phyloP scores from a whole-genome alignment of 2,113 vertebrate genomes.

The Halichoeres trimaculatus region DNA sequence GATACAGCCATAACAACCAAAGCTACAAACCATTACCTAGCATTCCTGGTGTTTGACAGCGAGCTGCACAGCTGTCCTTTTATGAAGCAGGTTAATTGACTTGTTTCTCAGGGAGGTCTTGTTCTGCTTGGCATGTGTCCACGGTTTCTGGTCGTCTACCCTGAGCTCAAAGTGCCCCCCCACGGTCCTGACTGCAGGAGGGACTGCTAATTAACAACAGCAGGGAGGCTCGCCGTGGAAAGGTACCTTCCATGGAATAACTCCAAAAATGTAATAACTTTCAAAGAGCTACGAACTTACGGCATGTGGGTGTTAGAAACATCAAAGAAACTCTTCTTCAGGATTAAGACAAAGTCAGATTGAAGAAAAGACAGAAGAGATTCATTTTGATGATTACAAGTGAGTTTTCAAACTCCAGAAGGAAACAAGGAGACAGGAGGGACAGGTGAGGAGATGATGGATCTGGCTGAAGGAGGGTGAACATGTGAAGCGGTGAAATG shows the following conservation, averaged over 20 bases:
- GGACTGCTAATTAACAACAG: slow-evolving; percentile 59
- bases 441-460: slow-evolving; percentile 47
- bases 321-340: no score
- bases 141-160: slow-evolving; percentile 27
- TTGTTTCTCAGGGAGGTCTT: slow-evolving; percentile 29
- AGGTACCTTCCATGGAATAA: neutral
- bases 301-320: neutral
- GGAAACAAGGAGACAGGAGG: slow-evolving; percentile 23
- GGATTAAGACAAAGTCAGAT: no score
- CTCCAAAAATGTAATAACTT: neutral
- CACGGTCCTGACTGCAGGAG: slow-evolving; percentile 18
- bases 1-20: neutral
- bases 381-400: no score
- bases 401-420: neutral
- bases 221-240: slow-evolving; percentile 3
- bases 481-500: neutral
- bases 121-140: slow-evolving; percentile 32
- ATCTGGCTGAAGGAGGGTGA: neutral
- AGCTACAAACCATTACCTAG: neutral
- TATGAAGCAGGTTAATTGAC: slow-evolving; percentile 34
- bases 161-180: slow-evolving; percentile 28
- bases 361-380: neutral
- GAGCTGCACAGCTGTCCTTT: neutral
- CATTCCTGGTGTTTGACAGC: neutral
- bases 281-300: neutral